Conservation (phyloP, 2,888 invertebrate genomes). For the Pseudeuparius sepicola region DNA sequence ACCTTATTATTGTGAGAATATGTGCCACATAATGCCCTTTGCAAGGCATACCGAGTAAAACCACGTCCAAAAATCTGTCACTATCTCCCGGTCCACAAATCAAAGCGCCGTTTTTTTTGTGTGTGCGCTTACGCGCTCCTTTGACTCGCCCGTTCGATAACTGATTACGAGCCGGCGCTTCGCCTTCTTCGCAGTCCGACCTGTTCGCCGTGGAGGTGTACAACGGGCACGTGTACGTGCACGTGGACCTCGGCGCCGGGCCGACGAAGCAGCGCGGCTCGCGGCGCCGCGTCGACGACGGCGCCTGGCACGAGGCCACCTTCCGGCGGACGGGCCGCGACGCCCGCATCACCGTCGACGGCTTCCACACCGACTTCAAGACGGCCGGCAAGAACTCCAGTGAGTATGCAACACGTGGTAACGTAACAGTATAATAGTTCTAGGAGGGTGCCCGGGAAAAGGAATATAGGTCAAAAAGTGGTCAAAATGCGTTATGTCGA, state of each 20-base stretch:
- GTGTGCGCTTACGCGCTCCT: too few species aligned
- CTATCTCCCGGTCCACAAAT: too few species aligned
- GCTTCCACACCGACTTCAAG: constrained; percentile 78
- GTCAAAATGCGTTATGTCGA: too few species aligned
- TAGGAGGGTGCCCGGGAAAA: constrained; percentile 5
- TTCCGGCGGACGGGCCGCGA: constrained; percentile 73
- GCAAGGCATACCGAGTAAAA: too few species aligned
- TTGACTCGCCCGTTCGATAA: too few species aligned
- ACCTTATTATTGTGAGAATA: too few species aligned
- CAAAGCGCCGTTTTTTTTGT: too few species aligned
- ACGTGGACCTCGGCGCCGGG: constrained; percentile 87
- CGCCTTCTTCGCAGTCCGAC: too few species aligned
- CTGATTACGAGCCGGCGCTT: too few species aligned
- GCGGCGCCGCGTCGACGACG: constrained; percentile 75
- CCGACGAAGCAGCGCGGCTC: constrained; percentile 78
- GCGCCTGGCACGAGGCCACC: constrained; percentile 85
- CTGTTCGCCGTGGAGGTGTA: constrained; percentile 90
- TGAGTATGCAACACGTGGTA: constrained; percentile 19
- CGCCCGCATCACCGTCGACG: constrained; percentile 83
- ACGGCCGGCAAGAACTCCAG: constrained; percentile 55
- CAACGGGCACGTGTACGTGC: constrained; percentile 87
- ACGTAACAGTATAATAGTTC: constrained; percentile 15
- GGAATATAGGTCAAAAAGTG: too few species aligned
- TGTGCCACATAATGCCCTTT: too few species aligned
- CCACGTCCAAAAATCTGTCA: too few species aligned